These are phyloP conservation scores for Macropus fuliginosus DNA, from an alignment of 2,797 vertebrate genomes.

Conservation along the genomic window DNA sequence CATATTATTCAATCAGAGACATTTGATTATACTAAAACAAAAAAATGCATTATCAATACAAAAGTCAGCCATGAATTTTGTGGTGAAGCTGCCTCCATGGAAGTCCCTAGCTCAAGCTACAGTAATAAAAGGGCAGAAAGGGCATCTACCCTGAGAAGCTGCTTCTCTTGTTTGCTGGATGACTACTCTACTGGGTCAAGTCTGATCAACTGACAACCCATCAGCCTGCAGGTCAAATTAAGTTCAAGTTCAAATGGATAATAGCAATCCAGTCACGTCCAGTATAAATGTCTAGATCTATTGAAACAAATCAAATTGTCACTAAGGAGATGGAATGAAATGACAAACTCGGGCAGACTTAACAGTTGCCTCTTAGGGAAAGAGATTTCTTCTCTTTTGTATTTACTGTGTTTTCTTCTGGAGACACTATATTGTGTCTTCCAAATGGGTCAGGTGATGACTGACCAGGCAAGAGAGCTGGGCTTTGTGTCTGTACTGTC, in stretches of 20 bases:
- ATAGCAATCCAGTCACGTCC: neutral
- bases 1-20: no score
- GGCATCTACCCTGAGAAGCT: neutral
- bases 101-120: neutral
- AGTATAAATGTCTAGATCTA: neutral
- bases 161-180: neutral
- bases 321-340: neutral
- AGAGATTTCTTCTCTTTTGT: neutral
- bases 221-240: neutral
- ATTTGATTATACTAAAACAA: no score
- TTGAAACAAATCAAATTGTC: neutral
- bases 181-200: neutral
- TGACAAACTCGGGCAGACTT: neutral
- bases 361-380: neutral
- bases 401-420: conserved; percentile 51
- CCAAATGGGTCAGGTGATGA: conserved; percentile 41
- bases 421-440: neutral
- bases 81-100: neutral
- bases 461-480: neutral
- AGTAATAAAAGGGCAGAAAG: conserved; percentile 4
- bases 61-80: neutral
- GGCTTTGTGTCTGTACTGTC: conserved; percentile 45
- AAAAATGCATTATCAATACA: no score
- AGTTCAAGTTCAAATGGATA: conserved; percentile 7
- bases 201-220: neutral